These are phyloP conservation scores for Capreolus pygargus DNA, from an alignment of 2,113 vertebrate genomes.

Conservation along the genomic window DNA sequence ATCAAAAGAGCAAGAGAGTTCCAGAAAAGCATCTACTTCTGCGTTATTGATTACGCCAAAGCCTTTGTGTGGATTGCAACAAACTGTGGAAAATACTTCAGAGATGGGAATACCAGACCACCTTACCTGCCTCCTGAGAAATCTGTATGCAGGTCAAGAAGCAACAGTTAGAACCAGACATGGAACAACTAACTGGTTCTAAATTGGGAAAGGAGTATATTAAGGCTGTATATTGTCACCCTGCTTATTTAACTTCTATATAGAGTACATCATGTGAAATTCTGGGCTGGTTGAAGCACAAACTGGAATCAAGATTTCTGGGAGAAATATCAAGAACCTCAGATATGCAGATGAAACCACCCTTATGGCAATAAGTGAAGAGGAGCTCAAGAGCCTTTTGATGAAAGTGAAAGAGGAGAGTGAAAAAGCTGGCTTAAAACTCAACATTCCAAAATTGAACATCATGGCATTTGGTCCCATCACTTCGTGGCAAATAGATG, in stretches of 20 bases:
- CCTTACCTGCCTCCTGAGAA: background rate
- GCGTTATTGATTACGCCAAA: background rate
- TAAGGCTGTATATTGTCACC: background rate
- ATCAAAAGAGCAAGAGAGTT: background rate
- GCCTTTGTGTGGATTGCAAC: background rate
- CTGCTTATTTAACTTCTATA: background rate
- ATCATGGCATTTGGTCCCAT: background rate
- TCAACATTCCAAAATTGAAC: background rate
- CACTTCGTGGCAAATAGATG: background rate
- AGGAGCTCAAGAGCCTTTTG: background rate
- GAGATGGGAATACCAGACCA: background rate
- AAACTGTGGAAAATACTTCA: background rate
- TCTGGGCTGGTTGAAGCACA: background rate
- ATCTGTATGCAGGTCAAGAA: background rate
- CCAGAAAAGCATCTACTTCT: background rate
- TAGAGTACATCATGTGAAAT: background rate
- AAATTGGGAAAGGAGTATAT: background rate
- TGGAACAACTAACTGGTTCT: background rate
- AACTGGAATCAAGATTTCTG: background rate
- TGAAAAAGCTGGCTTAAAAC: background rate
- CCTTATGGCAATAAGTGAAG: background rate
- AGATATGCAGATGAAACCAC: background rate
- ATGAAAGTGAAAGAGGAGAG: background rate
- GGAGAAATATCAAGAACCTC: background rate
- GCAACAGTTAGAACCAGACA: background rate